Conservation (phyloP, 2,888 invertebrate species). For the Ligdia adustata region DNA sequence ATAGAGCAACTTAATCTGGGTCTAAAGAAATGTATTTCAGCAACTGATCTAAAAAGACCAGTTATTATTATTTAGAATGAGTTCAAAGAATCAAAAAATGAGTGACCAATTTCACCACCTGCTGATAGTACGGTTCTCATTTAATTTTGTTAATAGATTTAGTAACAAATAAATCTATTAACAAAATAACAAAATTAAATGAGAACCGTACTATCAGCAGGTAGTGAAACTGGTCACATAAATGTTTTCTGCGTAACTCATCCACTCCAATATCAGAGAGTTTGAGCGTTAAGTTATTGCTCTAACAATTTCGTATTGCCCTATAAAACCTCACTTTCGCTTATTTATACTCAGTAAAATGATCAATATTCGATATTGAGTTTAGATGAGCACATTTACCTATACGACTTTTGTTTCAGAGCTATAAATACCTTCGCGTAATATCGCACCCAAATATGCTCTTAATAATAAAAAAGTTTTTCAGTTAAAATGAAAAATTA, state of each 20-base stretch:
- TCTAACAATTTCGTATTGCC: conserved; percentile 79
- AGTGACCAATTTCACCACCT: conserved; percentile 12
- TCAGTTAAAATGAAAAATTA: conserved; percentile 7
- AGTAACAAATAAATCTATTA: background rate
- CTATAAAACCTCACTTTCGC: conserved; percentile 79
- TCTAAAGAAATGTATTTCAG: too few relatives aligned
- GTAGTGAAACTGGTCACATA: conserved; percentile 15
- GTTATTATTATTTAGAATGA: too few relatives aligned
- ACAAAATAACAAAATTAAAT: too few relatives aligned
- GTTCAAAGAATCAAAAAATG: too few relatives aligned
- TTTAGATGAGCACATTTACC: conserved; percentile 52
- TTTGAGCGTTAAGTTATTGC: conserved; percentile 77
- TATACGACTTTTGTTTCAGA: conserved; percentile 38
- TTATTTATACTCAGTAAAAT: conserved; percentile 80
- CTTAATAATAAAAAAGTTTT: conserved; percentile 25
- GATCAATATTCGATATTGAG: conserved; percentile 77
- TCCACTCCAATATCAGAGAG: conserved; percentile 76
- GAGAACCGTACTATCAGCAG: conserved; percentile 13
- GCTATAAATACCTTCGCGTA: conserved; percentile 23
- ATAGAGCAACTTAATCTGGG: too few relatives aligned
- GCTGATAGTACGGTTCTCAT: too few relatives aligned
- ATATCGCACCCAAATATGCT: conserved; percentile 19
- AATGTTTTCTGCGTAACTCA: conserved; percentile 72
- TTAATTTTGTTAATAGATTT: too few relatives aligned
- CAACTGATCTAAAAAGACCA: too few relatives aligned